phyloP scores from a whole-genome alignment of 1,140 invertebrate species.

The Drosophila hydei region DNA sequence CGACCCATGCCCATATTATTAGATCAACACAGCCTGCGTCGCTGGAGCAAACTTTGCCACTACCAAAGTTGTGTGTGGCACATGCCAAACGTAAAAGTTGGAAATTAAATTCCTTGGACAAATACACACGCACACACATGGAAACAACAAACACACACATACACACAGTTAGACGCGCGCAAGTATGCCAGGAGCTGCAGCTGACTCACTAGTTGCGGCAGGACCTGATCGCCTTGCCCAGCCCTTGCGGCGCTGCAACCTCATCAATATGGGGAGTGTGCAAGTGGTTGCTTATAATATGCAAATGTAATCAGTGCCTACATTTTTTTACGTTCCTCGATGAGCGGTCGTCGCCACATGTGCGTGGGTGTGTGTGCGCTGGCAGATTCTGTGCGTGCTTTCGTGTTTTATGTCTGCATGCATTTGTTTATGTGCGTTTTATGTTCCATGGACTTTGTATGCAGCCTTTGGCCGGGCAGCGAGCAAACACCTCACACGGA shows the following conservation, averaged over 20 bases:
- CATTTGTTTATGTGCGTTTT: conserved; percentile 72
- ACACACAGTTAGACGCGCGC: not conserved
- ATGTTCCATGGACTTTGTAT: conserved; percentile 66
- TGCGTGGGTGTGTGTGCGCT: conserved; percentile 25
- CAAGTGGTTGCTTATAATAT: conserved; percentile 64
- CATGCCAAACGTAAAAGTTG: conserved; percentile 74
- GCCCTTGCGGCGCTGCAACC: conserved; percentile 38
- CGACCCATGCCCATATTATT: conserved; percentile 49
- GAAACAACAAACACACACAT: conserved; percentile 15
- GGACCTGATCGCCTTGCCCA: conserved; percentile 11
- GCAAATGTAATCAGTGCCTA: conserved; percentile 80
- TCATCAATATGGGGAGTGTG: conserved; percentile 50
- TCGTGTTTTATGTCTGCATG: conserved; percentile 61
- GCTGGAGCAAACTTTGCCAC: conserved; percentile 53
- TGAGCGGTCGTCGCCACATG: conserved; percentile 12
- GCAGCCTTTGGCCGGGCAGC: conserved; percentile 21
- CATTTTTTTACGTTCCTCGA: conserved; percentile 66
- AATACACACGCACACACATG: conserved; percentile 31
- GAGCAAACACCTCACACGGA: conserved; percentile 14
- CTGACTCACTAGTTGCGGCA: conserved; percentile 8
- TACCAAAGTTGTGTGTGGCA: conserved; percentile 58
- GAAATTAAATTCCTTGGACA: conserved; percentile 77
- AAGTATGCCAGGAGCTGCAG: conserved; percentile 33
- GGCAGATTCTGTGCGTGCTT: conserved; percentile 33
- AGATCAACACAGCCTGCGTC: conserved; percentile 56